These are phyloP conservation scores for Eublepharis macularius DNA, from an alignment of 2,113 vertebrate genomes.

Conservation along the genomic window DNA sequence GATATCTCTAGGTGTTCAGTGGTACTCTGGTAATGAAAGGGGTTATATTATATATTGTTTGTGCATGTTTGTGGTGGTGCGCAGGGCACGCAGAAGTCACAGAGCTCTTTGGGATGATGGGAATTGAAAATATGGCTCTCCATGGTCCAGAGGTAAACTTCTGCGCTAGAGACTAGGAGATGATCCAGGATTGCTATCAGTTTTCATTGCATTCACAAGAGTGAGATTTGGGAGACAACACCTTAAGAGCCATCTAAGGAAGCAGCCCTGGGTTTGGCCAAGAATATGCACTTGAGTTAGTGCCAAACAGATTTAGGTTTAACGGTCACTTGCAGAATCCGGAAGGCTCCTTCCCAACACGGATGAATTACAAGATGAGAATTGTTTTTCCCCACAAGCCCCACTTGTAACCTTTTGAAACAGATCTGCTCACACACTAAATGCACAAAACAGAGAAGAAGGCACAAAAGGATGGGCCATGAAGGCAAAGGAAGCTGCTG, in stretches of 20 bases:
- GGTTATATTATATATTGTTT: too few species aligned
- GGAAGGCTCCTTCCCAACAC: neutral
- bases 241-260: neutral
- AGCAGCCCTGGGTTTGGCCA: neutral
- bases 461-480: neutral
- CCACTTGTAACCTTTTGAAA: neutral
- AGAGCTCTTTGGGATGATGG: too few species aligned
- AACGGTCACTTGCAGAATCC: neutral
- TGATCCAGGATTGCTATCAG: neutral
- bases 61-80: too few species aligned
- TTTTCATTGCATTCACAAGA: neutral
- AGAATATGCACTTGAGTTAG: neutral
- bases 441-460: too few species aligned
- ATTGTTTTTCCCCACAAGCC: neutral
- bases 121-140: too few species aligned
- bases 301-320: neutral
- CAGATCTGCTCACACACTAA: neutral
- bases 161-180: neutral
- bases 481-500: neutral
- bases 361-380: neutral
- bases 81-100: too few species aligned
- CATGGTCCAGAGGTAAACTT: too few species aligned
- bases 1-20: too few species aligned
- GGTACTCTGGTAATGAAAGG: too few species aligned
- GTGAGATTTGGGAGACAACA: neutral